Conservation (phyloP, 1,140 invertebrate genomes). For the Notospermus geniculatus region DNA sequence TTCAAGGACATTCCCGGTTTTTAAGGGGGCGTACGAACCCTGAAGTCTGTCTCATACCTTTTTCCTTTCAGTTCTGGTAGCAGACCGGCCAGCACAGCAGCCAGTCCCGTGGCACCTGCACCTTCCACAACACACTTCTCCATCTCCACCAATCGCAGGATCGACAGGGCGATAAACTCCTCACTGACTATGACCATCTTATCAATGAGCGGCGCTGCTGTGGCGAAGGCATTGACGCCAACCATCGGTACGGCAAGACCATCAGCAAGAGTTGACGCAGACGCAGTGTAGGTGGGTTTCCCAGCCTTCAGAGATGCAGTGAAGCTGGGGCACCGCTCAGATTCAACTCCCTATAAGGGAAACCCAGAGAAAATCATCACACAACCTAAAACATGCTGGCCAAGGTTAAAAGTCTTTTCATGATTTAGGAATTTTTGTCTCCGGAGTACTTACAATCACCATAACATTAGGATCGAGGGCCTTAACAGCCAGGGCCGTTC, state of each 20-base stretch:
- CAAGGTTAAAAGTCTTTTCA: no score
- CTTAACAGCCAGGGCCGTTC: slow-evolving; percentile 82
- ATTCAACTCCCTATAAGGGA: slow-evolving; percentile 77
- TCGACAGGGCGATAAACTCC: slow-evolving; percentile 78
- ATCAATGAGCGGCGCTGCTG: slow-evolving; percentile 74
- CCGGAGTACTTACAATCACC: slow-evolving; percentile 58
- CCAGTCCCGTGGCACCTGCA: slow-evolving; percentile 82
- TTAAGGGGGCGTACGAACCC: no score
- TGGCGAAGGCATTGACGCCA: slow-evolving; percentile 83
- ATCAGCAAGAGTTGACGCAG: slow-evolving; percentile 81
- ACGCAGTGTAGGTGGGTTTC: slow-evolving; percentile 67
- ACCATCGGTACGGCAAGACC: slow-evolving; percentile 87
- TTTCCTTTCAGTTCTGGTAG: slow-evolving; percentile 82
- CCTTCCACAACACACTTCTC: slow-evolving; percentile 92
- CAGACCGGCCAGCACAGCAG: slow-evolving; percentile 79
- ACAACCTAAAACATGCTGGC: no score
- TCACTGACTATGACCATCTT: slow-evolving; percentile 69
- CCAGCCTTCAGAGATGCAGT: slow-evolving; percentile 69
- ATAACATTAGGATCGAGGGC: slow-evolving; percentile 73
- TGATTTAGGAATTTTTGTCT: no score
- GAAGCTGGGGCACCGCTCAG: slow-evolving; percentile 86
- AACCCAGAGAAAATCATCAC: not conserved
- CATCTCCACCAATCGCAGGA: slow-evolving; percentile 79
- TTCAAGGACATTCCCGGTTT: no score
- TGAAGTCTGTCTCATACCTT: slow-evolving; percentile 63